Percentiles rank a stretch among this genome's conserved stretches.
These are phyloP conservation scores for Sinonovacula constricta DNA, from an alignment of 1,140 invertebrate genomes.

Conservation along the genomic window DNA sequence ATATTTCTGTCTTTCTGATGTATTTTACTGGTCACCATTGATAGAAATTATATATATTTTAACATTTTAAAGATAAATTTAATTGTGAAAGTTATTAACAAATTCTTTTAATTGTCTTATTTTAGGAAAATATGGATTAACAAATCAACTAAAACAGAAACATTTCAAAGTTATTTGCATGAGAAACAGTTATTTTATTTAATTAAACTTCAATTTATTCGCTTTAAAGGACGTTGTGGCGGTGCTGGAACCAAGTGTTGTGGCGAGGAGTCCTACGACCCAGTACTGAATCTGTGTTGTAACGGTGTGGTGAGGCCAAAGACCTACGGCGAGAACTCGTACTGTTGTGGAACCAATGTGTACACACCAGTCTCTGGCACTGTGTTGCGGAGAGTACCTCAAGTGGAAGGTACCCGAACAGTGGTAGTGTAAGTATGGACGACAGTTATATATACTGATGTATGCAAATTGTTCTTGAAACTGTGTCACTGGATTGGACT, in stretches of 20 bases:
- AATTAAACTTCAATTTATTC: not conserved
- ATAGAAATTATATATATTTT: no score
- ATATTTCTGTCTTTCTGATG: no score
- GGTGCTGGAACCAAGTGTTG: conserved; percentile 35
- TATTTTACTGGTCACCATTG: no score
- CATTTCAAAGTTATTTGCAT: not conserved
- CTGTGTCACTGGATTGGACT: no score
- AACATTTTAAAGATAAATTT: no score
- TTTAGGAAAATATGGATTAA: not conserved
- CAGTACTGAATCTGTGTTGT: conserved; percentile 34
- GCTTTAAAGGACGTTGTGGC: conserved; percentile 7
- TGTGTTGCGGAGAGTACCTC: conserved; percentile 47
- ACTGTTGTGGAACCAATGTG: conserved; percentile 41
- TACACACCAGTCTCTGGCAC: conserved; percentile 39
- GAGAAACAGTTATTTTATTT: not conserved
- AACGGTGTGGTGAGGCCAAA: conserved; percentile 28
- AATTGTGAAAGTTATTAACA: no score
- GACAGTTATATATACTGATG: no score
- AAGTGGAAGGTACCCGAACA: conserved; percentile 34
- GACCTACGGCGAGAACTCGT: conserved; percentile 35
- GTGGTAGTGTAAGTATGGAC: no score
- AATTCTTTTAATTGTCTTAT: not conserved
- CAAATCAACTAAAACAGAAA: not conserved
- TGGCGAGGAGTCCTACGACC: conserved; percentile 32
- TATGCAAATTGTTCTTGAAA: no score